A percentile compares a stretch with the other conserved stretches of the same genome.
phyloP scores from a whole-genome alignment of 2,113 vertebrate genomes.

The Crotalus horridus region DNA sequence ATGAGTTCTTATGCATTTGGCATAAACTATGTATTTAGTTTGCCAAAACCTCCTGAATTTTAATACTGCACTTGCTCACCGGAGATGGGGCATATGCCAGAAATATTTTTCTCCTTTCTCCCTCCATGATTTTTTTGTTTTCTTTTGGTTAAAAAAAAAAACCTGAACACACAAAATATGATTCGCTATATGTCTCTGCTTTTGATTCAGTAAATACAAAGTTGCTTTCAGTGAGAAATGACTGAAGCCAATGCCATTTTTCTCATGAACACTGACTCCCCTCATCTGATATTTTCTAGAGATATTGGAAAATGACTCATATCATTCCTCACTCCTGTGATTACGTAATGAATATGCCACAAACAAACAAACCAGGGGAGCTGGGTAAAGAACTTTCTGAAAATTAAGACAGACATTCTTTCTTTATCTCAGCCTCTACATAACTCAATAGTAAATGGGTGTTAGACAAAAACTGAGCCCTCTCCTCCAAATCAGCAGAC shows the following conservation, averaged over 20 bases:
- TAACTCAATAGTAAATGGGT: neutral
- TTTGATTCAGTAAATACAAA: neutral
- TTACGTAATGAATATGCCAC: neutral
- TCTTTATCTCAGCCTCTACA: neutral
- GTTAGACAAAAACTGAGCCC: neutral
- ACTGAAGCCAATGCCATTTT: neutral
- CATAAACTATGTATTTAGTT: neutral
- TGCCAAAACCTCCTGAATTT: neutral
- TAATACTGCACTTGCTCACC: neutral
- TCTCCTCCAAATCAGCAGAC: neutral
- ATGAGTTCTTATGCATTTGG: neutral
- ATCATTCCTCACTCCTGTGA: neutral
- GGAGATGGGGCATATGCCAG: neutral
- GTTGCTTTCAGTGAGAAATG: neutral
- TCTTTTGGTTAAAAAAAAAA: neutral
- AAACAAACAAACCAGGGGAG: neutral
- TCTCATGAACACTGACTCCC: neutral
- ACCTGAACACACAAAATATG: neutral
- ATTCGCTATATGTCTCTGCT: neutral
- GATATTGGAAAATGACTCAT: neutral
- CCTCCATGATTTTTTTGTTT: neutral
- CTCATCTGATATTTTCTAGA: neutral
- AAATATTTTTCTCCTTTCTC: neutral
- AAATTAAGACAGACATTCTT: neutral
- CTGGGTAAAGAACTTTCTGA: neutral